phyloP scores from a whole-genome alignment of 2,888 invertebrate genomes.

The Dasypogon diadema region DNA sequence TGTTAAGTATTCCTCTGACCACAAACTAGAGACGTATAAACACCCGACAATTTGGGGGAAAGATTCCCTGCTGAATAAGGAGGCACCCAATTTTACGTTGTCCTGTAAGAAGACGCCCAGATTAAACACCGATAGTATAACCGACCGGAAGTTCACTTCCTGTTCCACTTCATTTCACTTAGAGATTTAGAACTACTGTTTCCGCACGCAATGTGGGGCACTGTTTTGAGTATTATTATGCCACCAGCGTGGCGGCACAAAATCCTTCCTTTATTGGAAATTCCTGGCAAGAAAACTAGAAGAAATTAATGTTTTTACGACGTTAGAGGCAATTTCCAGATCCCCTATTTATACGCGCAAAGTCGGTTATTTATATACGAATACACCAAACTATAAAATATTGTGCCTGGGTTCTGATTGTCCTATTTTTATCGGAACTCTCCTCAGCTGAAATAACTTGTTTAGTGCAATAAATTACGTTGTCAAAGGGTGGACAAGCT shows the following conservation, averaged over 20 bases:
- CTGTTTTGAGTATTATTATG: neutral
- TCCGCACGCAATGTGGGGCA: conserved; percentile 4
- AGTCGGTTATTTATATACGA: neutral
- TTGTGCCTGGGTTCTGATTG: conserved; percentile 10
- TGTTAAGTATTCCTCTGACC: no score
- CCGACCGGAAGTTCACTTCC: conserved; percentile 16
- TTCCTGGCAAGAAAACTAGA: neutral
- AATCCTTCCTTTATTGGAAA: neutral
- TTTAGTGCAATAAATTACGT: conserved; percentile 14
- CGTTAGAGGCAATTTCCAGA: neutral
- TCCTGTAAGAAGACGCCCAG: neutral
- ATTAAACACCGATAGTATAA: neutral
- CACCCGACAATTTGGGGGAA: no score
- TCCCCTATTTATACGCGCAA: no score
- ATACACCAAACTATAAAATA: neutral
- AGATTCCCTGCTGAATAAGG: no score
- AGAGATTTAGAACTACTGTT: conserved; percentile 5
- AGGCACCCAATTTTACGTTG: neutral
- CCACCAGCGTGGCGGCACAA: neutral
- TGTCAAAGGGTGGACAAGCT: neutral
- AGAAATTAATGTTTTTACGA: conserved; percentile 11
- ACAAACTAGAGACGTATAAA: no score
- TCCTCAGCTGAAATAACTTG: neutral
- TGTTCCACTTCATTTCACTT: neutral
- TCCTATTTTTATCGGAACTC: conserved; percentile 1